Conservation (phyloP, 2,113 vertebrate species). For the Microtus ochrogaster region DNA sequence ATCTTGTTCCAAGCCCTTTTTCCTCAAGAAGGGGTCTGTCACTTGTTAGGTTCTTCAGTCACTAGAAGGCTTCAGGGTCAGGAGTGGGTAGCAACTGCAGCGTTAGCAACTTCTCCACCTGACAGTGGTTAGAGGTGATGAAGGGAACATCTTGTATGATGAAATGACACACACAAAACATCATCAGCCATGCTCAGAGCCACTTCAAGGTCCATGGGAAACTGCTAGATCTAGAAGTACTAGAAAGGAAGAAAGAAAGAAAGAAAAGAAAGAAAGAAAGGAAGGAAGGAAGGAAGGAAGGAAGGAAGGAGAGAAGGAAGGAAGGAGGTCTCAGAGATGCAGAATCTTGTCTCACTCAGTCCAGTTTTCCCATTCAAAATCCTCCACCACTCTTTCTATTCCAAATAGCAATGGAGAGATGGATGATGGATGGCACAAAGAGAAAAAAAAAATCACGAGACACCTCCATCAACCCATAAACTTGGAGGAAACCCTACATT, state of each 20-base stretch:
- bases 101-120: not conserved
- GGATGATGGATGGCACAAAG: not conserved
- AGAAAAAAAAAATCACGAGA: conserved; percentile 63
- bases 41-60: not conserved
- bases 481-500: conserved; percentile 76
- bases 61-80: not conserved
- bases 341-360: not conserved
- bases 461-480: conserved; percentile 70
- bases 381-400: conserved; percentile 63
- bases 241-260: not conserved
- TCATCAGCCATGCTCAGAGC: not conserved
- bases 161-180: not conserved
- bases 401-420: not conserved
- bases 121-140: not conserved
- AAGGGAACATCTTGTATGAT: not conserved
- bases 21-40: not conserved
- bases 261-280: rapidly evolving
- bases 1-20: not conserved
- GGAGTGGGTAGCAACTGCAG: rapidly evolving
- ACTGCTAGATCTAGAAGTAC: not conserved
- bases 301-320: rapidly evolving
- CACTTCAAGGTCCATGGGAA: not conserved
- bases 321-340: not conserved
- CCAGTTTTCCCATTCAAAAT: conserved; percentile 23
- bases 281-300: not conserved